These are phyloP conservation scores for Porites australiensis DNA, from an alignment of 64 coral and sea anemone species.

Conservation along the genomic window DNA sequence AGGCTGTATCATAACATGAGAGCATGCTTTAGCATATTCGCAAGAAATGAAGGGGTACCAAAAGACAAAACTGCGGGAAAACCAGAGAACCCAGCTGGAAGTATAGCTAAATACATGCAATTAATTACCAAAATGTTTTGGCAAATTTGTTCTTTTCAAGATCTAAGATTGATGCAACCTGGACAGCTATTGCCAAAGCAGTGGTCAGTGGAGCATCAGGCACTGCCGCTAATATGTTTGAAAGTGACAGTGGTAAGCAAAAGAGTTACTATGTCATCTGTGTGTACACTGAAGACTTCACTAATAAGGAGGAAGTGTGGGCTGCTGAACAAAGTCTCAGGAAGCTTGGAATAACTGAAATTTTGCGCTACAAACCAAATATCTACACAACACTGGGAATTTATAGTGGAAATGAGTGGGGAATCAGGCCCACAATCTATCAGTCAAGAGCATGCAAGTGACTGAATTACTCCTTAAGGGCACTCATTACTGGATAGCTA, in stretches of 20 bases:
- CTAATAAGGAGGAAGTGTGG: slow-evolving; percentile 32
- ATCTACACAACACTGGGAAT: slow-evolving; percentile 39
- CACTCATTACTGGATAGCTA: too few relatives aligned
- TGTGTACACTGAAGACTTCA: slow-evolving; percentile 57
- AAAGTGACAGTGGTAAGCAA: not conserved
- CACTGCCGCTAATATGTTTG: slow-evolving; percentile 10
- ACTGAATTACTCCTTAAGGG: too few relatives aligned
- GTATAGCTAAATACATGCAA: too few relatives aligned
- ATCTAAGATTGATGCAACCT: slow-evolving; percentile 19
- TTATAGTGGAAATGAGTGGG: not conserved
- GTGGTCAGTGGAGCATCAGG: slow-evolving; percentile 25
- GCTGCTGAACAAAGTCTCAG: slow-evolving; percentile 18
- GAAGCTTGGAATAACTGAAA: not conserved
- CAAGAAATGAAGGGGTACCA: too few relatives aligned
- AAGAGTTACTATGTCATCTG: slow-evolving; percentile 28
- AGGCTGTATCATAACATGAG: too few relatives aligned
- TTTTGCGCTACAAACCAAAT: slow-evolving; percentile 32
- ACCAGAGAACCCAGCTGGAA: too few relatives aligned
- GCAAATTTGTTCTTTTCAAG: not conserved
- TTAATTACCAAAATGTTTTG: not conserved
- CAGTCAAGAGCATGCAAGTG: too few relatives aligned
- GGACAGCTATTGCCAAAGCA: slow-evolving; percentile 35
- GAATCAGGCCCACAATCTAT: not conserved
- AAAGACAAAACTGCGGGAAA: too few relatives aligned
- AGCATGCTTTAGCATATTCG: too few relatives aligned